A percentile compares a stretch with the other conserved stretches of the same genome.
phyloP scores from a whole-genome alignment of 2,888 invertebrate species.

The Clistopyga incitator region DNA sequence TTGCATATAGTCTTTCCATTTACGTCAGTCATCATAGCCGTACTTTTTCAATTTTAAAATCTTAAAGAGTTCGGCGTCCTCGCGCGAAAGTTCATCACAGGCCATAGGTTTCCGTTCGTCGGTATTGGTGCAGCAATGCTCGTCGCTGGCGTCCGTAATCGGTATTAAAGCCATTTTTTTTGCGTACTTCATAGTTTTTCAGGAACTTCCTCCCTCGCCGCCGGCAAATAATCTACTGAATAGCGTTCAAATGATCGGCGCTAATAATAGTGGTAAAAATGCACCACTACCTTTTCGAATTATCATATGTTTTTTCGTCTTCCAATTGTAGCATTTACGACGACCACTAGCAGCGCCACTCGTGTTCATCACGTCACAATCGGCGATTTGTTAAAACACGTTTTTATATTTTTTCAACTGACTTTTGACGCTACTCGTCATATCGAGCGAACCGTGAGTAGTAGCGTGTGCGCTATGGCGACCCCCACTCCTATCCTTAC shows the following conservation, averaged over 20 bases:
- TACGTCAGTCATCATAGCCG: background rate
- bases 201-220: background rate
- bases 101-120: background rate
- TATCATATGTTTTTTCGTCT: conserved; percentile 69
- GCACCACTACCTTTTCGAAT: conserved; percentile 63
- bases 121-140: background rate
- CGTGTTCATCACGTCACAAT: background rate
- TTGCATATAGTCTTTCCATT: background rate
- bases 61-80: no score
- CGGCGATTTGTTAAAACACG: background rate
- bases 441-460: no score
- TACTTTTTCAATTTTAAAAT: background rate
- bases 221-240: no score
- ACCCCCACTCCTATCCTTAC: no score
- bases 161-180: background rate
- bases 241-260: background rate
- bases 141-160: background rate
- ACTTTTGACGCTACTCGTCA: no score
- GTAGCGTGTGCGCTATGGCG: no score
- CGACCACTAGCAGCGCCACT: background rate
- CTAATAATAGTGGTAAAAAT: background rate
- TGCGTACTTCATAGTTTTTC: background rate
- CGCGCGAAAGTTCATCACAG: background rate
- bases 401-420: background rate
- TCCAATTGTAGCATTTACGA: background rate